These are phyloP conservation scores for Peromyscus melanophrys DNA, from an alignment of 2,797 vertebrate species.

Conservation along the genomic window DNA sequence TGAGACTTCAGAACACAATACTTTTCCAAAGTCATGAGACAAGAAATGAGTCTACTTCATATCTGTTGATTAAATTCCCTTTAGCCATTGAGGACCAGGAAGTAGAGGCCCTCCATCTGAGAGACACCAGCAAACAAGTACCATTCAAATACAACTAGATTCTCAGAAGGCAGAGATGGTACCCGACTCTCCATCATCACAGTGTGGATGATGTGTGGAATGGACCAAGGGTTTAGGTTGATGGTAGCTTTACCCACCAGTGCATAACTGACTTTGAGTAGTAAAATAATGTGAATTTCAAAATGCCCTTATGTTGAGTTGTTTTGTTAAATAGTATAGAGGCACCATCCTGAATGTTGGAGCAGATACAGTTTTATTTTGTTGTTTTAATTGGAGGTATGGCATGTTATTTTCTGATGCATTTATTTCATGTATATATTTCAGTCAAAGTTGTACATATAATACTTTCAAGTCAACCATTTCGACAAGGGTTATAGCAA, in stretches of 20 bases:
- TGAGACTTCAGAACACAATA: constrained; percentile 65
- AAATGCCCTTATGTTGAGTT: neutral
- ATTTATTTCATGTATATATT: constrained; percentile 20
- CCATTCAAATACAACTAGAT: neutral
- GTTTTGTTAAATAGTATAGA: neutral
- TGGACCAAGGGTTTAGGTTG: neutral
- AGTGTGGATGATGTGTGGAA: neutral
- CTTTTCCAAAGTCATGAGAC: constrained; percentile 73
- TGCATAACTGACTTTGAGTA: neutral
- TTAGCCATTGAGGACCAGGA: constrained; percentile 70
- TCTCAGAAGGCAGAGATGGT: neutral
- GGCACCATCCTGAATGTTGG: neutral
- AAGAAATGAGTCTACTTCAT: constrained; percentile 66
- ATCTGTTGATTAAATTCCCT: constrained; percentile 48
- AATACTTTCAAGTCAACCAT: neutral
- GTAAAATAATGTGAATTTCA: constrained; percentile 33
- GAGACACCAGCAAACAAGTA: constrained; percentile 26
- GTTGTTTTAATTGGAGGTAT: neutral
- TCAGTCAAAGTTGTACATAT: neutral
- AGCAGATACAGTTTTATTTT: neutral
- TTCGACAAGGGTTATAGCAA: neutral
- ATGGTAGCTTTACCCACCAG: neutral
- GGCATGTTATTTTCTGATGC: neutral
- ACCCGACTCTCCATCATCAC: neutral
- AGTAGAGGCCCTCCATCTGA: constrained; percentile 64